Percentiles rank a stretch among this genome's conserved stretches.
These are phyloP conservation scores for Rhabdophis nuchalis DNA, from an alignment of 2,797 vertebrate genomes.

Conservation along the genomic window DNA sequence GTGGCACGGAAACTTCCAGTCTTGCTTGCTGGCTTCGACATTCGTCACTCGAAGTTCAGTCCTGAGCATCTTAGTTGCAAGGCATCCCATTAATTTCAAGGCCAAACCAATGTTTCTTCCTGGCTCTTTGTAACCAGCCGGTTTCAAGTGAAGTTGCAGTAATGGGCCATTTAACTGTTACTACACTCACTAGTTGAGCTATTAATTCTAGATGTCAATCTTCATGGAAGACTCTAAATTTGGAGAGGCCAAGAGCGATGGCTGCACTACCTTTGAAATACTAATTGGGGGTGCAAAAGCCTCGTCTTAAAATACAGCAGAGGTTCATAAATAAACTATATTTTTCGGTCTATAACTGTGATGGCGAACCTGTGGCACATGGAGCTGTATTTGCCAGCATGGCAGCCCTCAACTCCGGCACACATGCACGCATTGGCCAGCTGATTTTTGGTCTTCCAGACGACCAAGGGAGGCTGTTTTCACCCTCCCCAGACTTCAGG, in stretches of 20 bases:
- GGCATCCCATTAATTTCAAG: slow-evolving; percentile 42
- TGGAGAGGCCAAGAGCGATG: slow-evolving; percentile 32
- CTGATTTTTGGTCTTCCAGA: no score
- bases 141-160: slow-evolving; percentile 56
- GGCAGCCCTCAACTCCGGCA: no score
- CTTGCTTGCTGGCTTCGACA: not conserved
- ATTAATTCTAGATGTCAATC: slow-evolving; percentile 64
- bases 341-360: no score
- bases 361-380: no score
- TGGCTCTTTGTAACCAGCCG: slow-evolving; percentile 52
- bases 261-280: slow-evolving; percentile 20
- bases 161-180: slow-evolving; percentile 59
- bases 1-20: no score
- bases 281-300: slow-evolving; percentile 47
- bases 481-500: no score
- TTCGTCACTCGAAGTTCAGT: slow-evolving; percentile 24
- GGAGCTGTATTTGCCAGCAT: no score
- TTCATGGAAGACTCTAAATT: slow-evolving; percentile 49
- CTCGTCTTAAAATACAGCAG: not conserved
- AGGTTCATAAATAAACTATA: not conserved
- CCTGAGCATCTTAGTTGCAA: slow-evolving; percentile 13
- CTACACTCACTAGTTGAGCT: slow-evolving; percentile 38
- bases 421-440: no score
- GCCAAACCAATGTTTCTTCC: slow-evolving; percentile 30
- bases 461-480: no score